These are phyloP conservation scores for Morpho deidamia DNA, from an alignment of 2,888 invertebrate genomes.

Conservation along the genomic window DNA sequence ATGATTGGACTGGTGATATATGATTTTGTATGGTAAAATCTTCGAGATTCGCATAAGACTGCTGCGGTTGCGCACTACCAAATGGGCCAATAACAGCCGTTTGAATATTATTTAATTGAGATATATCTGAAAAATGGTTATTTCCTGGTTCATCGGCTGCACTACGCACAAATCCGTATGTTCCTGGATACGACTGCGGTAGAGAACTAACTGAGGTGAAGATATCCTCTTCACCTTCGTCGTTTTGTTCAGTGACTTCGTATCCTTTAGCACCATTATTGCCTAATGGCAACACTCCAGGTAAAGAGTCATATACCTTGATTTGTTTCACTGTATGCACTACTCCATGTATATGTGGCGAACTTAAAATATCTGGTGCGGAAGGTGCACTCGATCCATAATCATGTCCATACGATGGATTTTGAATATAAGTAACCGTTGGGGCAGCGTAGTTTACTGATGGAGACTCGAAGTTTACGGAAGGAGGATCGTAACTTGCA, in stretches of 20 bases:
- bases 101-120: slow-evolving; percentile 42
- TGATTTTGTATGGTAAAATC: slow-evolving; percentile 43
- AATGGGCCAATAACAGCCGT: slow-evolving; percentile 43
- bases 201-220: slow-evolving; percentile 52
- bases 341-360: slow-evolving; percentile 42
- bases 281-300: slow-evolving; percentile 41
- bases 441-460: slow-evolving; percentile 26
- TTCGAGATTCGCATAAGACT: slow-evolving; percentile 41
- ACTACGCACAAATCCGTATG: slow-evolving; percentile 48
- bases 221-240: slow-evolving; percentile 54
- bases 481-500: slow-evolving; percentile 31
- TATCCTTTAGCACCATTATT: slow-evolving; percentile 43
- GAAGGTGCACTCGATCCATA: slow-evolving; percentile 44
- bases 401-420: slow-evolving; percentile 47
- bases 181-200: slow-evolving; percentile 52
- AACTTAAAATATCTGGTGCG: slow-evolving; percentile 37
- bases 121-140: slow-evolving; percentile 44
- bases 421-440: slow-evolving; percentile 29
- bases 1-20: slow-evolving; percentile 35
- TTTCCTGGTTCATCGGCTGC: slow-evolving; percentile 40
- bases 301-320: slow-evolving; percentile 60
- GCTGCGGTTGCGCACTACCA: slow-evolving; percentile 35
- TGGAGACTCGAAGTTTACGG: slow-evolving; percentile 38
- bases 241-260: slow-evolving; percentile 63
- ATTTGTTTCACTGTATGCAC: slow-evolving; percentile 65